Conservation (phyloP, 2,797 vertebrate genomes). For the Rhinella marina region DNA sequence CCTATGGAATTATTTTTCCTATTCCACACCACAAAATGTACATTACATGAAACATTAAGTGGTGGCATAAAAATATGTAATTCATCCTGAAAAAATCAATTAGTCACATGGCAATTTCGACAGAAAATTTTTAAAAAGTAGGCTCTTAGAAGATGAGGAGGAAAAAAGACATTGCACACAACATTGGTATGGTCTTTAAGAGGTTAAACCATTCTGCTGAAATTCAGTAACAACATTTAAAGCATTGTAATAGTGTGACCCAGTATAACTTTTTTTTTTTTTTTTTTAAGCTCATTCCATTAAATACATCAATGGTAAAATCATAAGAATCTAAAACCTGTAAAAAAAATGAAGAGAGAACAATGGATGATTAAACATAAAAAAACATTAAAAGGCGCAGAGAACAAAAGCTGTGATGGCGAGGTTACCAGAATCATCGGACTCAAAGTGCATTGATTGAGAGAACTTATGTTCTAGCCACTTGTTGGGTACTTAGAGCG, state of each 20-base stretch:
- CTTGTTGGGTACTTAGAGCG: conserved; percentile 19
- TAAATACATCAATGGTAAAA: background rate
- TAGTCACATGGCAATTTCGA: too few species aligned
- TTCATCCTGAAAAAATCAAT: too few species aligned
- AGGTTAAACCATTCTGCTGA: background rate
- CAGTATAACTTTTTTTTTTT: background rate
- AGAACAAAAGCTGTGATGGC: conserved; percentile 12
- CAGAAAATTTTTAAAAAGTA: too few species aligned
- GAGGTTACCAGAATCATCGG: background rate
- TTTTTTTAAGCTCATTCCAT: background rate
- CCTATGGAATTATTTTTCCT: too few species aligned
- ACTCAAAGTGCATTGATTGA: conserved; percentile 12
- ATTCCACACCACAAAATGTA: too few species aligned
- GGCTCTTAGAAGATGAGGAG: too few species aligned
- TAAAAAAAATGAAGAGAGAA: background rate
- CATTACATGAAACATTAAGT: too few species aligned
- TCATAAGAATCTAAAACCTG: conserved; percentile 17
- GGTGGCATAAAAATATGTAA: too few species aligned
- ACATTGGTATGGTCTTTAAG: too few species aligned
- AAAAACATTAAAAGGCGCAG: conserved; percentile 29
- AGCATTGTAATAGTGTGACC: background rate
- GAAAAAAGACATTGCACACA: too few species aligned
- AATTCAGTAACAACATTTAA: background rate
- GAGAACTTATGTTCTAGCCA: conserved; percentile 13
- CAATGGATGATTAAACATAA: conserved; percentile 11